Base-by-base conservation (phyloP, 1,140 invertebrate species). In the Bombus polaris region DNA sequence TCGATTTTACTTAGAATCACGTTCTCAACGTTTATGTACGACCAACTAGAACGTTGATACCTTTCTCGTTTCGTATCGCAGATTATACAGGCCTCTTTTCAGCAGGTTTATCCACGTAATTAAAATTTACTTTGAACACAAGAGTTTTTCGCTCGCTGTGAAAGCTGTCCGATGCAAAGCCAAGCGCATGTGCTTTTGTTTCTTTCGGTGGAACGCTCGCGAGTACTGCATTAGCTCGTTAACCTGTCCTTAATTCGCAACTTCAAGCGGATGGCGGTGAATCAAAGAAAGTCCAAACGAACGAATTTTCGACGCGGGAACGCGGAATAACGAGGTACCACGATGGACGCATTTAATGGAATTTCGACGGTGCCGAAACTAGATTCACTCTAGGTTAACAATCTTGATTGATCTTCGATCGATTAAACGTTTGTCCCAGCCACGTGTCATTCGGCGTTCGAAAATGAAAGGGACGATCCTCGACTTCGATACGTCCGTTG, bases 121-220 rank as follows among this genome's bases (percentile, higher is more conserved):
- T 83, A 76, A 75, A 66, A 83, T 74, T 44, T 66, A 47, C 74
- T 83, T 83, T n/a, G 72, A 37, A 75, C n/a, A 15, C 73, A 42
- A 65, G 32, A 39, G 28, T 62, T 74, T 62, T 75, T 53, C 53
- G 28, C 37, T n/a, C 18, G 39, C 35, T 18, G 28, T 44, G 53
- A 44, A 18, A 81, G 53, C 47, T 81, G 70, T 73, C 53, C 47
- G 80, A 28, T 22, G 12, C 80, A 73, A n/a, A 57, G n/a, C 18
- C 22, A 10, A 68, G 66, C 66, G 18, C 13, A 12, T 70, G 35
- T 44, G 4, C 22, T 22, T 70, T 66, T n/a, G 39, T 79, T 72
- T 47, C 68, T 57, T 32, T 71, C 47, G 25, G 13, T 3, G 15
- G 68, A 42, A 25, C 9, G 35, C 39, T 32, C 35, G 5, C n/a